Percentiles rank a stretch among this genome's conserved stretches.
Conservation (phyloP, 1,140 invertebrate species). For the Papilio helenus region DNA sequence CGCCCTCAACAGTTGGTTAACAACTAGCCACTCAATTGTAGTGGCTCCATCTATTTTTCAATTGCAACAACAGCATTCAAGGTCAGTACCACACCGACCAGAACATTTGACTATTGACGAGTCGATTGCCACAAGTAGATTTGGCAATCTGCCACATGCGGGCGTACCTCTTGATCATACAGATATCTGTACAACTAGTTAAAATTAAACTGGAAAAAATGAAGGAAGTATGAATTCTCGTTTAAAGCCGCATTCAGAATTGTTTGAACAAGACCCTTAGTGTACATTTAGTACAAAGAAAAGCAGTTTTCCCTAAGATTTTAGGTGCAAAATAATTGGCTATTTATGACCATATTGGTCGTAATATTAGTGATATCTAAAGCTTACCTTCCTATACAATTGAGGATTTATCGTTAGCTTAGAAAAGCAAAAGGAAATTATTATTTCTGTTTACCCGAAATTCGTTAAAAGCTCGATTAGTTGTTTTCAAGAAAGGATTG, state of each 20-base stretch:
- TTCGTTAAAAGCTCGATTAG: neutral
- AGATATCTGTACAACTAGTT: neutral
- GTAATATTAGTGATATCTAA: neutral
- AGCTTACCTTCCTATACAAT: neutral
- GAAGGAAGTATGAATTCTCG: no score
- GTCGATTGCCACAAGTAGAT: slow-evolving; percentile 19
- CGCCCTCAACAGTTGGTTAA: no score
- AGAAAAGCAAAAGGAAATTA: neutral
- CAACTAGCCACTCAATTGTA: neutral
- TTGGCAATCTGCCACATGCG: slow-evolving; percentile 11
- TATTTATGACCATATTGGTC: neutral
- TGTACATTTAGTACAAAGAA: no score
- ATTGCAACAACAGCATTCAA: neutral
- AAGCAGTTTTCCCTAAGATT: neutral
- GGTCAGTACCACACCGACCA: neutral
- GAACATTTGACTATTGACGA: slow-evolving; percentile 12
- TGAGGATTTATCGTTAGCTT: neutral
- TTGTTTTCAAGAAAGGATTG: neutral
- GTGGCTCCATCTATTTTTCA: neutral
- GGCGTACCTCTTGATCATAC: neutral
- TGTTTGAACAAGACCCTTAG: no score
- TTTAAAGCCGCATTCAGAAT: no score
- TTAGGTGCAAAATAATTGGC: neutral
- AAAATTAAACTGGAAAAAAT: neutral
- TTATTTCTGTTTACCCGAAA: neutral